Evolutionary conservation across 1,140 invertebrate species (phyloP).

Genomic region (Tenebrio molitor): DNA sequence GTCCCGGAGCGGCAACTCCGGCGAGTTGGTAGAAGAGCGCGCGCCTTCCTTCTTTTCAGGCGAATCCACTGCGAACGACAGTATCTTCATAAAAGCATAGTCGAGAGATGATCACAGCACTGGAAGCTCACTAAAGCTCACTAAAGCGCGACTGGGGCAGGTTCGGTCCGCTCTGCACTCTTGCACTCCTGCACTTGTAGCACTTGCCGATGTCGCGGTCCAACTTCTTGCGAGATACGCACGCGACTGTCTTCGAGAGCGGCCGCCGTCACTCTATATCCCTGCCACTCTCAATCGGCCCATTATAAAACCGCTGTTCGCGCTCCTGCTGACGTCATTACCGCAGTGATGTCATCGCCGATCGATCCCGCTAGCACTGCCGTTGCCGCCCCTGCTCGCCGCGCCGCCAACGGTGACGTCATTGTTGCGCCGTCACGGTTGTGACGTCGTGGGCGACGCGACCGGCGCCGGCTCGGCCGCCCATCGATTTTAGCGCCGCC

Average conservation of each 20-base stretch:
- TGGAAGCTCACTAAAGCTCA: conserved; percentile 40
- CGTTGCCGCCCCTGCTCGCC: conserved; percentile 32
- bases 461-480: conserved; percentile 10
- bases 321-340: conserved; percentile 59
- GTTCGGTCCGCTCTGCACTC: too few relatives aligned
- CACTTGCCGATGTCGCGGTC: conserved; percentile 44
- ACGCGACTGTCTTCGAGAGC: conserved; percentile 59
- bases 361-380: conserved; percentile 45
- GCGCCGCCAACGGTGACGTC: conserved; percentile 50
- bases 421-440: conserved; percentile 53
- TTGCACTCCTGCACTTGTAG: conserved; percentile 2
- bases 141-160: background rate
- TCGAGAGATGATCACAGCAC: conserved; percentile 30
- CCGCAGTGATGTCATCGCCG: conserved; percentile 51
- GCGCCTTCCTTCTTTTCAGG: conserved; percentile 60
- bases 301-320: conserved; percentile 64
- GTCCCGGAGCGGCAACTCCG: conserved; percentile 57
- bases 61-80: conserved; percentile 64
- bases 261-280: conserved; percentile 61
- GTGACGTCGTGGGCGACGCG: conserved; percentile 50
- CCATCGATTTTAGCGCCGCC: conserved; percentile 8
- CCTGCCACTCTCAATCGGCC: conserved; percentile 62
- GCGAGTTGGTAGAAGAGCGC: conserved; percentile 60
- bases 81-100: conserved; percentile 58
- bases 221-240: conserved; percentile 40